These are phyloP conservation scores for Megaceryle alcyon DNA, from an alignment of 2,797 vertebrate genomes.

Conservation along the genomic window DNA sequence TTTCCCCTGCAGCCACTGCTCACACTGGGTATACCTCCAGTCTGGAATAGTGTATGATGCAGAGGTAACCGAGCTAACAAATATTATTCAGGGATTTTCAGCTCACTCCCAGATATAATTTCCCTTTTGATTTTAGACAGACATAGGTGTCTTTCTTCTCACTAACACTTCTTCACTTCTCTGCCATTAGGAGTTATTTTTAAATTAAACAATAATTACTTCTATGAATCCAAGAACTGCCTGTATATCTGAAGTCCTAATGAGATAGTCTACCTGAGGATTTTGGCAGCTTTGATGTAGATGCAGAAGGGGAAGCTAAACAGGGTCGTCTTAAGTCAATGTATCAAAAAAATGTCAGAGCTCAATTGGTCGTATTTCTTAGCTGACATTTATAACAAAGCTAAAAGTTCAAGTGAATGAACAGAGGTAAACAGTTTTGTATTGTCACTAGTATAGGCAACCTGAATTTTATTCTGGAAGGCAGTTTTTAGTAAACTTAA, in stretches of 20 bases:
- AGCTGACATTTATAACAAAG: neutral
- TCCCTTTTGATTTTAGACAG: neutral
- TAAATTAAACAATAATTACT: neutral
- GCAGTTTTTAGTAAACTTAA: neutral
- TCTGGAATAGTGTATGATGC: neutral
- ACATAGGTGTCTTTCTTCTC: neutral
- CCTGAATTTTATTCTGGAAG: neutral
- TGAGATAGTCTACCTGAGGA: neutral
- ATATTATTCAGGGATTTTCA: neutral
- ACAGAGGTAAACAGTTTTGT: neutral
- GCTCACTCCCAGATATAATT: neutral
- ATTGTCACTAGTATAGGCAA: neutral
- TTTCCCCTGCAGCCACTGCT: neutral
- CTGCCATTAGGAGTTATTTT: neutral
- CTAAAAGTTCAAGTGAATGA: neutral
- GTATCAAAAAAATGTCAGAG: neutral
- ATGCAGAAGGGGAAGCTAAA: neutral
- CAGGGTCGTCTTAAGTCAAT: neutral
- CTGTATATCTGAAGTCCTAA: neutral
- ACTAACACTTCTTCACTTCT: neutral
- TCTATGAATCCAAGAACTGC: neutral
- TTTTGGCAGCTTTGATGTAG: neutral
- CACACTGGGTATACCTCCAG: neutral
- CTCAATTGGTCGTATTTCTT: neutral
- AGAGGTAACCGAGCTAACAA: neutral